Base-by-base conservation (phyloP, 2,888 invertebrate species). In the Epistrophe eligans region DNA sequence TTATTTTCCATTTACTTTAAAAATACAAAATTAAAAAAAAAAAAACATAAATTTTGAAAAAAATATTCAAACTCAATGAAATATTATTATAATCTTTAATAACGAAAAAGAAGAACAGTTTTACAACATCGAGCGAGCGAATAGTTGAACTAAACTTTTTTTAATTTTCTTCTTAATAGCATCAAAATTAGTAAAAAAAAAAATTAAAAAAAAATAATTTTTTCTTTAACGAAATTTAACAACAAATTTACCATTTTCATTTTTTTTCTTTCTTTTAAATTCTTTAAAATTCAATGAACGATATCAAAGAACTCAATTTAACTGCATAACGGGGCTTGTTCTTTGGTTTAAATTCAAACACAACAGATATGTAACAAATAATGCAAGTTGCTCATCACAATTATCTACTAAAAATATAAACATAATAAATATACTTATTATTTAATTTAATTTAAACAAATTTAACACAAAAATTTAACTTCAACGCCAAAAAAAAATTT, bases 321-420 rank as follows among this genome's bases (percentile, higher is more conserved):
- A 88, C 87, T 67, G 70, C 74, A 73, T 48, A 67, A 84, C 80
- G 84, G 81, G 79, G 74, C 80, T 79, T 87, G 72, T 79, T 88
- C 77, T 81, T 85, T 89, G 88, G 88, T 89, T 90, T 90, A 90
- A 91, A 92, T 92, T 91, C 91, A 91, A 92, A 90, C 91, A 92
- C 92, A 91, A 92, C 92, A 92, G 90, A 90, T 90, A 92, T 91
- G 91, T 91, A 92, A 92, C 91, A 92, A 89, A 89, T 89, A 89
- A 88, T 89, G 88, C 79, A 88, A 84, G 88, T 84, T 85, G 80
- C 84, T 87, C 87, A 87, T 87, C 87, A 87, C 87, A 87, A 83
- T 76, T 83, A 76, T 87, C 83, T 87, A 87, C 87, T 87, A 85
- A 82, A 85, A 82, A 85, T 81, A 85, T 74, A 82, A 85, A 79